Percentiles rank a stretch among this genome's conserved stretches.
Conservation (phyloP, 2,113 vertebrate genomes). For the Chaetodon trifascialis region DNA sequence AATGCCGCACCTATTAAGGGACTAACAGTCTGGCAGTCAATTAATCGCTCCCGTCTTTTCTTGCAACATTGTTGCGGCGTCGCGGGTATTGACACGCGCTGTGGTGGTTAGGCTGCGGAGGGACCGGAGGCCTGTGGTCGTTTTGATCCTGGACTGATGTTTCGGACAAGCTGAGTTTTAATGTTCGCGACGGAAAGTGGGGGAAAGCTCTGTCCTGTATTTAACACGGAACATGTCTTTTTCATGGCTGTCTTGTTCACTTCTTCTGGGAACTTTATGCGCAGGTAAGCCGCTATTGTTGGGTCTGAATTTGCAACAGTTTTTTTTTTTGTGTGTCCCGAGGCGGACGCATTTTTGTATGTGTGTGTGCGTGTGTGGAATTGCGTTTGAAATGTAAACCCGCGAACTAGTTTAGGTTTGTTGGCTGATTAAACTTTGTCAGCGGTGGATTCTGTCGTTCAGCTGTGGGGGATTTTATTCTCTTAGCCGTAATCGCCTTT, state of each 20-base stretch:
- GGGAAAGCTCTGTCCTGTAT: constrained; percentile 69
- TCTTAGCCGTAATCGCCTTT: constrained; percentile 21
- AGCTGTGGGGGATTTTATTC: constrained; percentile 26
- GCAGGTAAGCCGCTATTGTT: constrained; percentile 83
- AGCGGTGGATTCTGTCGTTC: constrained; percentile 1
- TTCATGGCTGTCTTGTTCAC: constrained; percentile 90
- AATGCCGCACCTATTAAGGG: constrained; percentile 37
- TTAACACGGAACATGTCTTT: constrained; percentile 87
- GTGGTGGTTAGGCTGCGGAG: constrained; percentile 64
- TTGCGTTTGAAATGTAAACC: constrained; percentile 21
- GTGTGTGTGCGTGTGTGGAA: neutral
- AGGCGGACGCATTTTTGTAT: neutral
- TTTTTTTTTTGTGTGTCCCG: neutral
- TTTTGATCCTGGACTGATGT: constrained; percentile 68
- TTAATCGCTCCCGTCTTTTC: constrained; percentile 52
- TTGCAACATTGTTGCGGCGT: constrained; percentile 79
- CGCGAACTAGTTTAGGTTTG: constrained; percentile 23
- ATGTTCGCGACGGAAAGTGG: constrained; percentile 78
- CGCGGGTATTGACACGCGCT: constrained; percentile 76
- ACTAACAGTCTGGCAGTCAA: constrained; percentile 41
- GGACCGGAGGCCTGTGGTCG: constrained; percentile 78
- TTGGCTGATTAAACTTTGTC: constrained; percentile 61
- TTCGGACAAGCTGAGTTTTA: constrained; percentile 74
- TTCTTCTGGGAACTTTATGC: constrained; percentile 91
- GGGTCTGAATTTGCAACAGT: constrained; percentile 32